Percentiles rank a stretch among this genome's conserved stretches.
Conservation (phyloP, 2,113 vertebrate genomes). For the Mobula hypostoma region DNA sequence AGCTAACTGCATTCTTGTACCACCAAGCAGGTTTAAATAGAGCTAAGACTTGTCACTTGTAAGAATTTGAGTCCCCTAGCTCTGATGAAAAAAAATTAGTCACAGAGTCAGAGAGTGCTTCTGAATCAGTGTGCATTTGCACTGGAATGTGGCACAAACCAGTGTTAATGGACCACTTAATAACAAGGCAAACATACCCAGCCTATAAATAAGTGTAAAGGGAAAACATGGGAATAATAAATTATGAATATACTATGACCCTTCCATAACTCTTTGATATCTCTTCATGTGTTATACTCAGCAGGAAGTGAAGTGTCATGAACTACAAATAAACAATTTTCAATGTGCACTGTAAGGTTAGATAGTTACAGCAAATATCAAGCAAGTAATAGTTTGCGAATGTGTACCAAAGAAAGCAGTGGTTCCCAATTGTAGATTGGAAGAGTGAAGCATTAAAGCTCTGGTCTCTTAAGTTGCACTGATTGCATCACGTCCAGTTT, state of each 20-base stretch:
- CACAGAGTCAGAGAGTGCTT: neutral
- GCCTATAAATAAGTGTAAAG: neutral
- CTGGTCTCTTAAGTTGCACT: too few species aligned
- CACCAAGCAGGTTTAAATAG: neutral
- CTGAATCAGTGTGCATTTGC: neutral
- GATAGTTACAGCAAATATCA: neutral
- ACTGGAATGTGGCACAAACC: neutral
- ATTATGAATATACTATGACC: neutral
- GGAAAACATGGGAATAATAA: neutral
- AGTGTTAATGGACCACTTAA: too few species aligned
- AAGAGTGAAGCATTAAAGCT: neutral
- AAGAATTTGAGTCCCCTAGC: neutral
- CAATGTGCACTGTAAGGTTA: neutral
- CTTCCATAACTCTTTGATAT: neutral
- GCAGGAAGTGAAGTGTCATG: constrained; percentile 8
- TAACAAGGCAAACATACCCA: neutral
- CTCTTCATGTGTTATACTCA: neutral
- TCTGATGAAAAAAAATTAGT: neutral
- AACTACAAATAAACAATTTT: neutral
- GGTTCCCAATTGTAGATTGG: neutral
- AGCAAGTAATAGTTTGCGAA: neutral
- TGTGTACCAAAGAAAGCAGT: neutral
- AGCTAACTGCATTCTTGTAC: neutral
- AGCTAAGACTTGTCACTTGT: neutral
- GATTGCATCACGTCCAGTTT: neutral